A percentile compares a stretch with the other conserved stretches of the same genome.
Evolutionary conservation across 1,140 invertebrate genomes (phyloP).

Genomic region (Anastatus disparis): DNA sequence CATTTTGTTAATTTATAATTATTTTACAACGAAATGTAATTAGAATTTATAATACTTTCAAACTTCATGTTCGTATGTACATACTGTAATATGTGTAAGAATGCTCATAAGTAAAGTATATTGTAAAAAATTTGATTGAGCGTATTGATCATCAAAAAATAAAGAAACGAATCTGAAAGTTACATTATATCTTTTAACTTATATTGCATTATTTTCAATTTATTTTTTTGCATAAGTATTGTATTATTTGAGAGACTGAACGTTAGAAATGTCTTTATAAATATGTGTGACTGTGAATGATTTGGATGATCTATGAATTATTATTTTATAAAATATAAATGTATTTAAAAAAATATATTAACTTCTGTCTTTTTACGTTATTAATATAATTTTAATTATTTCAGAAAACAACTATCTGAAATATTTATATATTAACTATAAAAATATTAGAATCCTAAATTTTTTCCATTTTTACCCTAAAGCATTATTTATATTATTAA

Average conservation of each 20-base stretch:
- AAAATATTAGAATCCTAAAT: neutral
- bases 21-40: too few species aligned
- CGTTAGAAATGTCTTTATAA: constrained; percentile 15
- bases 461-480: neutral
- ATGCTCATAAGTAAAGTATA: neutral
- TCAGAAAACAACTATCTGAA: neutral
- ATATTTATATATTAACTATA: neutral
- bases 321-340: constrained; percentile 54
- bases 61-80: constrained; percentile 15
- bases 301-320: constrained; percentile 23
- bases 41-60: neutral
- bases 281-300: constrained; percentile 6
- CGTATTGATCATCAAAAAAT: constrained; percentile 17
- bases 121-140: constrained; percentile 25
- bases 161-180: too few species aligned
- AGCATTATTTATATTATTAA: neutral
- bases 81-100: constrained; percentile 19
- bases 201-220: constrained; percentile 2
- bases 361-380: too few species aligned
- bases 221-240: neutral
- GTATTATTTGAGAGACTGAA: neutral
- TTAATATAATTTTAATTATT: neutral
- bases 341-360: constrained; percentile 47
- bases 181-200: too few species aligned
- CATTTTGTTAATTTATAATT: constrained; percentile 1